Evolutionary conservation across 1,140 invertebrate species (phyloP).

Genomic region (Listronotus bonariensis): DNA sequence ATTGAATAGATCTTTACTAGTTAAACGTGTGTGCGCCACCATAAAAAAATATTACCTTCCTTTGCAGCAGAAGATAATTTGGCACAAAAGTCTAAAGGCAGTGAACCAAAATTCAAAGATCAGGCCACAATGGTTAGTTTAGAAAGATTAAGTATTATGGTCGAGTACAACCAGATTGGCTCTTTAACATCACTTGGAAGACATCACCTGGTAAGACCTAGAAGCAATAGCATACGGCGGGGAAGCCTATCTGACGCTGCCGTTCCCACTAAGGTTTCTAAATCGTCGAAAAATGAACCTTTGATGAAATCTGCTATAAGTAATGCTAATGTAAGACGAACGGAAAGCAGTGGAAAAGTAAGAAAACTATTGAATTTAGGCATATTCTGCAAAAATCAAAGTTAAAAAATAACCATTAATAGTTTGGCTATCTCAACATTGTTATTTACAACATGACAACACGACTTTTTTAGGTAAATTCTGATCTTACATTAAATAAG

Average conservation of each 20-base stretch:
- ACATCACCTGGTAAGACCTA: conserved; percentile 54
- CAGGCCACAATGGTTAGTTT: conserved; percentile 67
- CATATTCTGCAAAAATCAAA: too few relatives aligned
- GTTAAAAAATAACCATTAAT: too few relatives aligned
- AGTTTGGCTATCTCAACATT: too few relatives aligned
- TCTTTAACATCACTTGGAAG: conserved; percentile 69
- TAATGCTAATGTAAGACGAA: conserved; percentile 33
- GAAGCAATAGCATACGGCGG: conserved; percentile 60
- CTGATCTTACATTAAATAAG: conserved; percentile 35
- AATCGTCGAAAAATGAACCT: conserved; percentile 67
- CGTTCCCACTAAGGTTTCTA: conserved; percentile 41
- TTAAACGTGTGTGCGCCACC: too few relatives aligned
- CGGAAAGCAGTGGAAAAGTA: conserved; percentile 26
- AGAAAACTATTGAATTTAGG: background rate
- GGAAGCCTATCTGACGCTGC: conserved; percentile 55
- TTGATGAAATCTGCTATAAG: conserved; percentile 64
- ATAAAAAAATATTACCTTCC: too few relatives aligned
- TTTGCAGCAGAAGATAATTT: conserved; percentile 49
- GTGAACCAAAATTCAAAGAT: conserved; percentile 63
- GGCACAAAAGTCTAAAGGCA: conserved; percentile 52
- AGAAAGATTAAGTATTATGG: conserved; percentile 72
- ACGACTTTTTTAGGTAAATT: conserved; percentile 34
- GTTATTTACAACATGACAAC: background rate
- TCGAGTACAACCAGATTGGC: conserved; percentile 72
- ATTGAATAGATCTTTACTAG: too few relatives aligned